Evolutionary conservation across 2,888 invertebrate species (phyloP), one percentile per base, ranked within the genome.

Genomic region (Monoplex corrugatus): DNA sequence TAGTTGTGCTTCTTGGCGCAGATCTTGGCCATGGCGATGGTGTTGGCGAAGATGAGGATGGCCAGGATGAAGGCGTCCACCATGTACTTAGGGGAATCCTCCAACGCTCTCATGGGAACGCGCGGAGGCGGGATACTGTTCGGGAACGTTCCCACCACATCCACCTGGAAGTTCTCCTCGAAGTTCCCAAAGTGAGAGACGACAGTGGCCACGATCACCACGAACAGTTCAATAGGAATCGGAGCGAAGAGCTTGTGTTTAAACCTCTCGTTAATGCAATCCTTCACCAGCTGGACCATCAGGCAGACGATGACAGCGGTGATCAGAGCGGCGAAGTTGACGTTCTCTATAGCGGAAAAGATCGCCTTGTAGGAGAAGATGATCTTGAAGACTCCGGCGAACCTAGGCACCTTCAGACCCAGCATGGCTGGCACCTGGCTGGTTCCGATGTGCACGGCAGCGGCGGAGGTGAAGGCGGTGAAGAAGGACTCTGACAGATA

Each of bases 1-100:
- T 96, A 96, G 91, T 95, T 95, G 90, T 96, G 94, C 90, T 95
- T 94, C 89, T 96, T 95, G 44, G 96, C 95, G 87, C 96, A 95
- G 89, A 96, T 93, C 91, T 96, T 96, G n/a, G 96, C 96, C 94
- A 95, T 95, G 40, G 95, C 95, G 89, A 94, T 95, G 5, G 95
- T 95, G 89, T 95, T 94, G 44, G 95, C 95, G 88, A 95, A 95
- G n/a, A 94, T 93, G n/a, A 96, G 92, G 86, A 95, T 94, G 19
- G 95, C 95, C 19, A 95, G 91, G 40, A 95, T 93, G 87, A 95
- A 94, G 78, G 93, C 93, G 90, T 95, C 95, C 5, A 94, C 93
- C 16, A 95, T 87, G 89, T 94, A 95, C 19, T 91, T 91, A 10
- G 91, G 90, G 2, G 93, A 92, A n/a, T 91, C 91, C 32, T 91